phyloP scores from a whole-genome alignment of 2,797 vertebrate genomes.

The Harpagifer antarcticus region DNA sequence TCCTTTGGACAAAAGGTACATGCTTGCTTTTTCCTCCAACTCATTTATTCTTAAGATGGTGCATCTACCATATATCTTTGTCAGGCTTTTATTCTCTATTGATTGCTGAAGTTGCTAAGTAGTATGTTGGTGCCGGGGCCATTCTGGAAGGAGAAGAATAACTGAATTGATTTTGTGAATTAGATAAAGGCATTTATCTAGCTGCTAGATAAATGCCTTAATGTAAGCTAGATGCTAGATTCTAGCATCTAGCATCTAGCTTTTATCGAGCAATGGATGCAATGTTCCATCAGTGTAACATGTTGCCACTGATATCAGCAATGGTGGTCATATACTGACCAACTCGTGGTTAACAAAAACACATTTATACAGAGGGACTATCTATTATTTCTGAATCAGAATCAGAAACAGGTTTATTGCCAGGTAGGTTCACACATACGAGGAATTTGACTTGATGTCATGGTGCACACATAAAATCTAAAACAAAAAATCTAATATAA shows the following conservation, averaged over 20 bases:
- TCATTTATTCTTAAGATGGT: constrained; percentile 64
- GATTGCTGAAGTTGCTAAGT: constrained; percentile 68
- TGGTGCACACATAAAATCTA: no score
- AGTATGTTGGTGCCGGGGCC: constrained; percentile 49
- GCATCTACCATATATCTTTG: constrained; percentile 63
- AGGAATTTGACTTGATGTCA: no score
- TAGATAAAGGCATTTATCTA: constrained; percentile 59
- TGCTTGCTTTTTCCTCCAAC: constrained; percentile 3
- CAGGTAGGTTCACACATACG: no score
- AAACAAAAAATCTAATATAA: no score
- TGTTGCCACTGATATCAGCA: background rate
- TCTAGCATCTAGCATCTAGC: no score
- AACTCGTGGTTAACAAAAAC: background rate
- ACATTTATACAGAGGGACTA: background rate
- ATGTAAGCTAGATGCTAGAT: no score
- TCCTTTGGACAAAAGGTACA: constrained; percentile 33
- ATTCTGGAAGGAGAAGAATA: constrained; percentile 57
- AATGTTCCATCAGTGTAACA: background rate
- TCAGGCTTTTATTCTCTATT: constrained; percentile 71
- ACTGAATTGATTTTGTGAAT: constrained; percentile 67
- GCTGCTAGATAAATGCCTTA: no score
- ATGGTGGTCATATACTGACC: constrained; percentile 7
- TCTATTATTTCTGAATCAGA: background rate
- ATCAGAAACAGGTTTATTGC: no score
- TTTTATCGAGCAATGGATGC: constrained; percentile 22